Percentiles rank a stretch among this genome's conserved stretches.
These are phyloP conservation scores for Apamea sordens DNA, from an alignment of 2,888 invertebrate species.

Conservation along the genomic window DNA sequence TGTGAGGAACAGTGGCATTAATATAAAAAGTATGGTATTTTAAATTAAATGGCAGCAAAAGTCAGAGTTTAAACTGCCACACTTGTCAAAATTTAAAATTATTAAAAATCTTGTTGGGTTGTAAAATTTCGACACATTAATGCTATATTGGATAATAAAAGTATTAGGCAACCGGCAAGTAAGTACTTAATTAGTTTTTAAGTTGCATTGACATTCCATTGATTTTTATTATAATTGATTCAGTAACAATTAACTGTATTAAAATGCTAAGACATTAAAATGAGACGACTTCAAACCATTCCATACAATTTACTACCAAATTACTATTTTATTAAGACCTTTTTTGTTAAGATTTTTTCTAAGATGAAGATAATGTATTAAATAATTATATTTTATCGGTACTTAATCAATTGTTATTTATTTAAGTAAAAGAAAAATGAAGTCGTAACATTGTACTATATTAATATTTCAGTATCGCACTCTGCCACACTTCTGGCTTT, in stretches of 20 bases:
- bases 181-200: slow-evolving; percentile 72
- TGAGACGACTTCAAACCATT: slow-evolving; percentile 55
- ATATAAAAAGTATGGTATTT: slow-evolving; percentile 49
- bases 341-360: slow-evolving; percentile 41
- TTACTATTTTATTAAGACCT: slow-evolving; percentile 46
- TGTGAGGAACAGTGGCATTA: slow-evolving; percentile 59
- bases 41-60: slow-evolving; percentile 33
- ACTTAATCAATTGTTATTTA: slow-evolving; percentile 54
- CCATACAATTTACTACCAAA: slow-evolving; percentile 51
- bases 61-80: slow-evolving; percentile 45
- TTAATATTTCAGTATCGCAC: slow-evolving; percentile 36
- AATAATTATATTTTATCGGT: slow-evolving; percentile 45
- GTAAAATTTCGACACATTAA: slow-evolving; percentile 69
- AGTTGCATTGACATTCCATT: slow-evolving; percentile 73
- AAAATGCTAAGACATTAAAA: slow-evolving; percentile 36
- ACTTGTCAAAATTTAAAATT: slow-evolving; percentile 52
- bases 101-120: slow-evolving; percentile 67
- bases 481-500: slow-evolving; percentile 22
- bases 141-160: slow-evolving; percentile 67
- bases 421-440: slow-evolving; percentile 47
- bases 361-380: slow-evolving; percentile 35
- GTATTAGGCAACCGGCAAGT: slow-evolving; percentile 57
- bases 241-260: slow-evolving; percentile 47
- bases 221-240: slow-evolving; percentile 64
- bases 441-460: slow-evolving; percentile 51